phyloP scores from a whole-genome alignment of 2,113 vertebrate species.

The Rhinoderma darwinii region DNA sequence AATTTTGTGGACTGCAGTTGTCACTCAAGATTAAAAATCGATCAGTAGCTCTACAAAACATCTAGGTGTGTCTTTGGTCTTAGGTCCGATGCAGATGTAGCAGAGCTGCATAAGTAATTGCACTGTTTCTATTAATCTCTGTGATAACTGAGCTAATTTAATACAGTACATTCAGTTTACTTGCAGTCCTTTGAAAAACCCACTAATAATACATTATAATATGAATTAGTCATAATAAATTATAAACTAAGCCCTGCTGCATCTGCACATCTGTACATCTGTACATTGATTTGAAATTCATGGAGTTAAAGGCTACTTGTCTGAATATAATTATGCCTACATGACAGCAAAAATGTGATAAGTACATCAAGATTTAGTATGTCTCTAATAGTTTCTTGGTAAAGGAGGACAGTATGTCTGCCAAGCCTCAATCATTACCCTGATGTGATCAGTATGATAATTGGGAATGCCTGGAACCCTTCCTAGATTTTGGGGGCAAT shows the following conservation, averaged over 20 bases:
- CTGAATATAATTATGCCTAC: conserved; percentile 67
- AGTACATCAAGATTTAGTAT: conserved; percentile 79
- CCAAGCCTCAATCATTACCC: conserved; percentile 76
- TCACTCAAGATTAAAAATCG: no score
- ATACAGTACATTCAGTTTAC: background rate
- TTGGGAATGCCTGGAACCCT: conserved; percentile 72
- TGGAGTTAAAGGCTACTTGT: conserved; percentile 69
- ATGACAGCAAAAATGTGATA: conserved; percentile 73
- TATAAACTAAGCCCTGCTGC: background rate
- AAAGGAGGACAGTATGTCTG: conserved; percentile 67
- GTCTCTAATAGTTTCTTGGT: conserved; percentile 74
- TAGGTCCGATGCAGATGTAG: no score
- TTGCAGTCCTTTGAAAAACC: background rate
- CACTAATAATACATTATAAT: background rate
- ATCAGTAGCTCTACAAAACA: no score
- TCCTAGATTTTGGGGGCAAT: conserved; percentile 70
- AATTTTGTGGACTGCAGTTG: no score
- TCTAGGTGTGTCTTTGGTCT: no score
- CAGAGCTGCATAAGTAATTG: no score
- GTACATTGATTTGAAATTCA: conserved; percentile 61
- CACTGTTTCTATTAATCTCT: no score
- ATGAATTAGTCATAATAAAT: no score
- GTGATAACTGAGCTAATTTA: no score
- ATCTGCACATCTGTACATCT: background rate
- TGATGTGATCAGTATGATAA: conserved; percentile 75